Conservation (phyloP, 1,140 invertebrate species). For the Agrypnia vestita region DNA sequence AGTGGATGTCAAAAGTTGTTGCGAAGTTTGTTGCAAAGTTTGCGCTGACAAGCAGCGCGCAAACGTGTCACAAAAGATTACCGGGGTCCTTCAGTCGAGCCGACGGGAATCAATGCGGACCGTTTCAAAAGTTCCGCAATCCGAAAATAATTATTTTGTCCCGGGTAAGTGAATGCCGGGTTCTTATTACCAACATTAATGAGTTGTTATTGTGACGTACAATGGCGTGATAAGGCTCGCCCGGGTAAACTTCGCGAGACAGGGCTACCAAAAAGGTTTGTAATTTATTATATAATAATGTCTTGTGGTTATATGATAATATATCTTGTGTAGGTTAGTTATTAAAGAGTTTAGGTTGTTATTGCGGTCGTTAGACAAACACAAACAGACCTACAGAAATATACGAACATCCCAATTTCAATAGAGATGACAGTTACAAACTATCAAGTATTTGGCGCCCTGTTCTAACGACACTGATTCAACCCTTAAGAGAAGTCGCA, state of each 20-base stretch:
- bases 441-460: too few species aligned
- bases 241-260: neutral
- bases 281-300: too few species aligned
- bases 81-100: neutral
- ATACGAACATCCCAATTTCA: too few species aligned
- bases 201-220: slow-evolving; percentile 51
- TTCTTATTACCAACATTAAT: slow-evolving; percentile 54
- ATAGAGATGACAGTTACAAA: too few species aligned
- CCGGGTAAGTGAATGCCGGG: slow-evolving; percentile 11
- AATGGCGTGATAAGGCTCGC: slow-evolving; percentile 53
- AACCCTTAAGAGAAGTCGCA: too few species aligned
- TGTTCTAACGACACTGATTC: too few species aligned
- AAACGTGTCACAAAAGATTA: slow-evolving; percentile 40
- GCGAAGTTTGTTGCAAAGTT: neutral
- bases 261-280: neutral
- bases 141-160: slow-evolving; percentile 40
- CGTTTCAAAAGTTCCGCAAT: slow-evolving; percentile 25
- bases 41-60: neutral
- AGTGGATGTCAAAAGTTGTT: slow-evolving; percentile 2
- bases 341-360: too few species aligned
- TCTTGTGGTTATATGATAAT: too few species aligned
- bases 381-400: too few species aligned
- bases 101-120: slow-evolving; percentile 27
- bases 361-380: too few species aligned
- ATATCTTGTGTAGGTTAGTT: too few species aligned